phyloP scores from a whole-genome alignment of 1,140 invertebrate species.

The Cyphomyrmex costatus region DNA sequence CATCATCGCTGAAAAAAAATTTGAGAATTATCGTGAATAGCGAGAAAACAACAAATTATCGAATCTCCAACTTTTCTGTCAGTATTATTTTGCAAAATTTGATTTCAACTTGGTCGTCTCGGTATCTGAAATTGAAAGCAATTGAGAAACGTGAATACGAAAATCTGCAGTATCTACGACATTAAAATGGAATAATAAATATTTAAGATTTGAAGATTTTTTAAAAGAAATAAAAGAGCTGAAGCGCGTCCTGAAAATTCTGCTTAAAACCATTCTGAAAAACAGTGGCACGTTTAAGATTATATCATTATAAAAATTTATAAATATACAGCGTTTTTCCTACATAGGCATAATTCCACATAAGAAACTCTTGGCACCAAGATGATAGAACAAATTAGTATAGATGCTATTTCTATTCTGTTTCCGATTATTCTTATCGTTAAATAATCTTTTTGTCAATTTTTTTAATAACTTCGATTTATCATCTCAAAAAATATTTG shows the following conservation, averaged over 20 bases:
- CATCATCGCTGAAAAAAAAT: conserved; percentile 88
- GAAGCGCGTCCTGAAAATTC: not conserved
- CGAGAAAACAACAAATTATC: not conserved
- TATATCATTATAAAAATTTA: not conserved
- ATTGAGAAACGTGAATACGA: not conserved
- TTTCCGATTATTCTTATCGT: not conserved
- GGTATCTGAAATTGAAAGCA: conserved; percentile 8
- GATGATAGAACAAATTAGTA: not conserved
- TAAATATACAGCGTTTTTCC: not conserved
- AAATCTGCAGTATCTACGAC: too few species aligned
- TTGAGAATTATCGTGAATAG: conserved; percentile 41
- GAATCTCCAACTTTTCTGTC: not conserved
- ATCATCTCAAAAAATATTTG: not conserved
- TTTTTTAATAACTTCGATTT: not conserved
- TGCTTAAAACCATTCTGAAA: conserved; percentile 1
- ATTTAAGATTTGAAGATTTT: not conserved
- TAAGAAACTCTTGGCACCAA: not conserved
- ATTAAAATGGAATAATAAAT: conserved; percentile 1
- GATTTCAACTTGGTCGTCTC: not conserved
- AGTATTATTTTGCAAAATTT: conserved; percentile 6
- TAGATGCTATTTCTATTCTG: not conserved
- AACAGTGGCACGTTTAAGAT: not conserved
- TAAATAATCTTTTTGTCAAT: not conserved
- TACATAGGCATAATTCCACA: not conserved
- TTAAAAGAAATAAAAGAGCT: not conserved